These are phyloP conservation scores for Paragorgia papillata DNA, from an alignment of 92 coral and sea anemone genomes.

Conservation along the genomic window DNA sequence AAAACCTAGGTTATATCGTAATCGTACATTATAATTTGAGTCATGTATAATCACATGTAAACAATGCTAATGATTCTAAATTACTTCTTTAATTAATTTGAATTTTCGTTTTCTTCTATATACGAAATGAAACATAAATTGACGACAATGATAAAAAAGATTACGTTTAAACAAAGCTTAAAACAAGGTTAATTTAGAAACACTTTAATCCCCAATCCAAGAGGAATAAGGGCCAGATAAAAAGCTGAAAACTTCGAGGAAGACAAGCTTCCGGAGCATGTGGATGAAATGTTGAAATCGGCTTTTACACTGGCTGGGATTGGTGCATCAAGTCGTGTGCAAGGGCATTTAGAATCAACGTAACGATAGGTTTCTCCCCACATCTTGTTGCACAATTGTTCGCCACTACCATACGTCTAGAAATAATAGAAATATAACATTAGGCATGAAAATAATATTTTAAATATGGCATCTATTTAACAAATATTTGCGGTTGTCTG, in stretches of 20 bases:
- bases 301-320: neutral
- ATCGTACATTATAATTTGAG: no score
- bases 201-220: neutral
- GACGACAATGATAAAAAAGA: no score
- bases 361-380: conserved; percentile 62
- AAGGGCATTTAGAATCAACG: conserved; percentile 7
- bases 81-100: no score
- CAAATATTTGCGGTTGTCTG: no score
- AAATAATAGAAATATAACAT: neutral
- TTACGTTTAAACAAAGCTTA: neutral
- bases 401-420: conserved; percentile 73
- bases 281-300: no score
- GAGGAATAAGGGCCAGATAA: neutral
- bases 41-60: no score
- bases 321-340: conserved; percentile 7
- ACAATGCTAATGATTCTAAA: no score
- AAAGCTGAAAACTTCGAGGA: neutral
- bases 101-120: no score
- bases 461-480: no score
- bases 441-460: no score
- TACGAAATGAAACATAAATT: no score
- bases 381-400: conserved; percentile 81
- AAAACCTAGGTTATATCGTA: no score
- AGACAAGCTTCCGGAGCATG: conserved; percentile 1
- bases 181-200: neutral